These are phyloP conservation scores for Cyphomyrus discorhynchus DNA, from an alignment of 2,113 vertebrate species.

Conservation along the genomic window DNA sequence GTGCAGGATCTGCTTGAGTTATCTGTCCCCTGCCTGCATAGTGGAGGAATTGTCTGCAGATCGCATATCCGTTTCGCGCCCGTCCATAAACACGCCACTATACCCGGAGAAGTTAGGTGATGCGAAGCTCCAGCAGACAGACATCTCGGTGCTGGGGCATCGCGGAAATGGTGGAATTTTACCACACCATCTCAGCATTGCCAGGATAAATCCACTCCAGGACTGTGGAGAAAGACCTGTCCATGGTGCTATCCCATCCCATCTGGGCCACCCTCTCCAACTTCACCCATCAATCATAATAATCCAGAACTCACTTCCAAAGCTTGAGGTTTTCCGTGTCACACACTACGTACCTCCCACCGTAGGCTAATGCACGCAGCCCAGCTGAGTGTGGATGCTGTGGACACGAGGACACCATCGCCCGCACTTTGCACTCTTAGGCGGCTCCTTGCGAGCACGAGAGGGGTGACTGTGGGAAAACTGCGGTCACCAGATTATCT, in stretches of 20 bases:
- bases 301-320: neutral
- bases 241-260: slow-evolving; percentile 20
- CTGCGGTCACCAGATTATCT: slow-evolving; percentile 6
- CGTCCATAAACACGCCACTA: neutral
- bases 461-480: neutral
- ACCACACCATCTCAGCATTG: no score
- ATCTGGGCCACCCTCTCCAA: neutral
- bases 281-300: slow-evolving; percentile 12
- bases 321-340: neutral
- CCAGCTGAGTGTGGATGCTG: neutral
- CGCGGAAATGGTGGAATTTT: neutral
- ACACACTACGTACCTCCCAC: neutral
- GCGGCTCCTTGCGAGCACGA: neutral
- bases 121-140: neutral
- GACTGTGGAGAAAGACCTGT: slow-evolving; percentile 11
- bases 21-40: neutral
- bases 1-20: neutral
- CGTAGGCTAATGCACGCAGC: neutral
- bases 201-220: neutral
- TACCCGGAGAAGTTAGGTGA: neutral
- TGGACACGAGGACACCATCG: neutral
- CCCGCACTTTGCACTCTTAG: neutral
- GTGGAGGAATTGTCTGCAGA: neutral
- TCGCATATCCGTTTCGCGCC: neutral
- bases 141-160: neutral